These are phyloP conservation scores for Teleogryllus occipitalis DNA, from an alignment of 1,140 invertebrate species.

Conservation along the genomic window DNA sequence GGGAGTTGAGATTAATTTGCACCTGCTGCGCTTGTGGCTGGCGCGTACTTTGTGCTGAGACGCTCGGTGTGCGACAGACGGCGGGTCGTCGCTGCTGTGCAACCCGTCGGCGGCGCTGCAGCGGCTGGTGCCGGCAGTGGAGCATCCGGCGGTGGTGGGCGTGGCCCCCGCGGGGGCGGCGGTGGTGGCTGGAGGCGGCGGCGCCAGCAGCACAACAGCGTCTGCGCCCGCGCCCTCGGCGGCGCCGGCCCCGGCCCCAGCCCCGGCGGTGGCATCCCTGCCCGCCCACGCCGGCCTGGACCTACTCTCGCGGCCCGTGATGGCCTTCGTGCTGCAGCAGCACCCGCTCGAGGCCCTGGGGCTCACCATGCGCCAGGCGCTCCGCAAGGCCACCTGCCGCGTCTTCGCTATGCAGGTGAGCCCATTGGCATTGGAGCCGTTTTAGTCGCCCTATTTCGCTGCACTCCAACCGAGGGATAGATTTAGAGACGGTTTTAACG, in stretches of 20 bases:
- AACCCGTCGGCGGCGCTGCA: slow-evolving; percentile 73
- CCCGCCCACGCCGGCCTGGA: slow-evolving; percentile 28
- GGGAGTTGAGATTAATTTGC: no score
- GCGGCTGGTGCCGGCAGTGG: slow-evolving; percentile 54
- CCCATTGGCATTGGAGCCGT: no score
- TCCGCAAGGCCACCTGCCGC: slow-evolving; percentile 74
- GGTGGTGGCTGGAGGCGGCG: slow-evolving; percentile 56
- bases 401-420: slow-evolving; percentile 72
- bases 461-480: no score
- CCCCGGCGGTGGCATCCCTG: slow-evolving; percentile 31
- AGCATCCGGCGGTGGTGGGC: slow-evolving; percentile 44
- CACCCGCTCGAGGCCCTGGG: slow-evolving; percentile 75
- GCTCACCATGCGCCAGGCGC: slow-evolving; percentile 71
- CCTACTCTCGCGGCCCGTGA: slow-evolving; percentile 57
- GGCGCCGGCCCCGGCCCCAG: slow-evolving; percentile 33
- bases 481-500: no score
- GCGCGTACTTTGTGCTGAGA: no score
- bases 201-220: slow-evolving; percentile 46
- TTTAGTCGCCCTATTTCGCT: no score
- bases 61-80: slow-evolving; percentile 32
- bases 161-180: slow-evolving; percentile 23
- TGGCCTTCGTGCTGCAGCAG: slow-evolving; percentile 75
- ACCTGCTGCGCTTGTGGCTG: no score
- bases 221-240: slow-evolving; percentile 60
- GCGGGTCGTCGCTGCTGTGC: slow-evolving; percentile 68